phyloP scores from a whole-genome alignment of 2,797 vertebrate genomes.

The Chelidonichthys spinosus region DNA sequence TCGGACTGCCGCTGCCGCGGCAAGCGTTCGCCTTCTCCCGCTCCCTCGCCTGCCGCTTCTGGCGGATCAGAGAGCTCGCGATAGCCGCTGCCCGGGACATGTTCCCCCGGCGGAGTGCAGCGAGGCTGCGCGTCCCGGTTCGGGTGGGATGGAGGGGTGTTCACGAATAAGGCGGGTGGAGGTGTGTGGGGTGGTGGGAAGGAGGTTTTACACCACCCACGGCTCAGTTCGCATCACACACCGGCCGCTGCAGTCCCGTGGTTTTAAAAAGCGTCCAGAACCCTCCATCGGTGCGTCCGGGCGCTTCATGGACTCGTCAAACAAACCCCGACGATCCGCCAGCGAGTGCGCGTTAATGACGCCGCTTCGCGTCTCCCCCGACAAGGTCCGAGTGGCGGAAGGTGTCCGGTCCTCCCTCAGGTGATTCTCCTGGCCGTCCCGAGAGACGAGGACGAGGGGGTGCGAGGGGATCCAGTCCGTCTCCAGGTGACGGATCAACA shows the following conservation, averaged over 20 bases:
- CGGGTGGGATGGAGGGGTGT: slow-evolving; percentile 18
- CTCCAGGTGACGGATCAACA: slow-evolving; percentile 69
- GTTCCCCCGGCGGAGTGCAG: slow-evolving; percentile 52
- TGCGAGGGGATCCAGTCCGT: slow-evolving; percentile 39
- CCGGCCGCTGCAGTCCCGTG: slow-evolving; percentile 67
- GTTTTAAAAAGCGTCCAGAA: slow-evolving; percentile 62
- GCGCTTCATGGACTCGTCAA: slow-evolving; percentile 57
- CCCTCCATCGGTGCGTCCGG: slow-evolving; percentile 72
- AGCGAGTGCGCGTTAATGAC: slow-evolving; percentile 42
- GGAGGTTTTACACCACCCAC: slow-evolving; percentile 72
- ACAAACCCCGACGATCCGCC: slow-evolving; percentile 52
- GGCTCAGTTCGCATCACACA: slow-evolving; percentile 76
- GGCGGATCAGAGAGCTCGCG: slow-evolving; percentile 98
- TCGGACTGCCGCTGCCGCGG: slow-evolving; percentile 95
- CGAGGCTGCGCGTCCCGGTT: slow-evolving; percentile 76
- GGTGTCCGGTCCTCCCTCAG: slow-evolving; percentile 32
- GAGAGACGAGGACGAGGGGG: slow-evolving; percentile 27
- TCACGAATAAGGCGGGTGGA: slow-evolving; percentile 44
- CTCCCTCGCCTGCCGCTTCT: slow-evolving; percentile 97
- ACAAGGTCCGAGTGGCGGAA: slow-evolving; percentile 41
- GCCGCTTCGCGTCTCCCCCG: slow-evolving; percentile 44
- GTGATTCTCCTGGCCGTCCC: slow-evolving; percentile 54
- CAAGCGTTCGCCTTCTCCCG: slow-evolving; percentile 95
- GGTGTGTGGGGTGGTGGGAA: slow-evolving; percentile 31
- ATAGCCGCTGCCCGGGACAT: slow-evolving; percentile 96